Conservation (phyloP, 2,888 invertebrate species). For the Vesta saturnalis region DNA sequence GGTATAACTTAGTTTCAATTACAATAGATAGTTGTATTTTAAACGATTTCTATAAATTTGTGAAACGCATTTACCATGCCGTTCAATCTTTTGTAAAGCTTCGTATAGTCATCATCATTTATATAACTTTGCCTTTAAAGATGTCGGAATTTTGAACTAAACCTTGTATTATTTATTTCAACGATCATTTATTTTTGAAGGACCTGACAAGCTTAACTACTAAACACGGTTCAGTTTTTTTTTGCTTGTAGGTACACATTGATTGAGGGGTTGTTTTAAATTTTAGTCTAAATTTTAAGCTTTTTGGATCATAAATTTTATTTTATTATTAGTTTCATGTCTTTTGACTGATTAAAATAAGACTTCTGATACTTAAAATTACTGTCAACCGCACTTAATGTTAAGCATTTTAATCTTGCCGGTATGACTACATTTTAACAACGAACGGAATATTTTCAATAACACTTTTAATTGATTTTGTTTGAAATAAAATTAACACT, state of each 20-base stretch:
- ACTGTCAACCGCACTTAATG: too few relatives aligned
- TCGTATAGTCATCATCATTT: slow-evolving; percentile 45
- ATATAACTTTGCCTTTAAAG: slow-evolving; percentile 48
- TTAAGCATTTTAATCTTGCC: too few relatives aligned
- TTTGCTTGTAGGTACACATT: not conserved
- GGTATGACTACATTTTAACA: too few relatives aligned
- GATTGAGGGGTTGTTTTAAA: slow-evolving; percentile 1
- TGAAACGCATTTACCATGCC: slow-evolving; percentile 20
- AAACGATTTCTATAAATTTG: slow-evolving; percentile 26
- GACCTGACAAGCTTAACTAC: slow-evolving; percentile 26
- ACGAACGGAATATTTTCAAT: too few relatives aligned
- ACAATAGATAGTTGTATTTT: slow-evolving; percentile 15
- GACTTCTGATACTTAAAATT: too few relatives aligned
- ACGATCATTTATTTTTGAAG: slow-evolving; percentile 39
- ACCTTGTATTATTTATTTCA: slow-evolving; percentile 41
- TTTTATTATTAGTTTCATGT: too few relatives aligned
- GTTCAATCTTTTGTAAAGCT: slow-evolving; percentile 26
- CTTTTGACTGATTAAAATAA: too few relatives aligned
- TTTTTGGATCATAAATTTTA: too few relatives aligned
- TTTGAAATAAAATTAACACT: too few relatives aligned
- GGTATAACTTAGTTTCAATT: not conserved
- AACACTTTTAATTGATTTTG: too few relatives aligned
- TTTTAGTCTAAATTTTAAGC: too few relatives aligned
- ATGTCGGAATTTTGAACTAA: slow-evolving; percentile 43
- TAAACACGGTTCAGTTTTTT: not conserved